Evolutionary conservation across 2,113 vertebrate genomes (phyloP), one percentile per base, ranked within the genome.

Genomic region (Microcebus murinus): DNA sequence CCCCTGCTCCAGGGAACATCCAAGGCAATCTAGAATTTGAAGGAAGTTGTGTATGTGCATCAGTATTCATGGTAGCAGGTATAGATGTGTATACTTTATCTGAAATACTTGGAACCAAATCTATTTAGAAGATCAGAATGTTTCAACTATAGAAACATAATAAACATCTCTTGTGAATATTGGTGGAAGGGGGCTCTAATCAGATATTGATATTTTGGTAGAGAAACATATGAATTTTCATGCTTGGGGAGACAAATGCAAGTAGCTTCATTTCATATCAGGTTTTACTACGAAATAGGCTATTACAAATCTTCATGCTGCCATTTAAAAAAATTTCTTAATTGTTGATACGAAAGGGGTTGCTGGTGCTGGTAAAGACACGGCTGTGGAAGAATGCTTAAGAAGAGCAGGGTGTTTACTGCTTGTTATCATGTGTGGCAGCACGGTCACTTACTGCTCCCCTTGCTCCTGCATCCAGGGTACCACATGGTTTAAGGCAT

Each of bases 401-500:
- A 61, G 20, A 18, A 70, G 34, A 39, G 13, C 48, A 65, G 12
- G 27, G 7, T 0, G 25, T 42, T 8, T 7, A 36, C 8, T 20
- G 15, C 3, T 7, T 29, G 5, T 20, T 0, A 18, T 55, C 18
- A 18, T 18, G 1, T 0, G 15, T 4, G 50, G 29, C 8, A 21
- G 2, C 4, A 8, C 0, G 7, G 11, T n/a, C 13, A 3, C 0
- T 1, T 0, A 3, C 9, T 27, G 45, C 3, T 48, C 9, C 4
- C 17, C 3, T 18, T 34, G 8, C 34, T 39, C 18, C 1, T 4
- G 3, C 3, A 3, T 25, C 55, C 25, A 0, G 27, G 34, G 17
- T 15, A 0, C 3, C 0, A 15, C 25, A 14, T 0, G 6, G 1
- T 12, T 27, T 11, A 42, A 39, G 25, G 8, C 8, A 0, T 5